Evolutionary conservation across 1,140 invertebrate genomes (phyloP).

Genomic region (Condylostylus longicornis): DNA sequence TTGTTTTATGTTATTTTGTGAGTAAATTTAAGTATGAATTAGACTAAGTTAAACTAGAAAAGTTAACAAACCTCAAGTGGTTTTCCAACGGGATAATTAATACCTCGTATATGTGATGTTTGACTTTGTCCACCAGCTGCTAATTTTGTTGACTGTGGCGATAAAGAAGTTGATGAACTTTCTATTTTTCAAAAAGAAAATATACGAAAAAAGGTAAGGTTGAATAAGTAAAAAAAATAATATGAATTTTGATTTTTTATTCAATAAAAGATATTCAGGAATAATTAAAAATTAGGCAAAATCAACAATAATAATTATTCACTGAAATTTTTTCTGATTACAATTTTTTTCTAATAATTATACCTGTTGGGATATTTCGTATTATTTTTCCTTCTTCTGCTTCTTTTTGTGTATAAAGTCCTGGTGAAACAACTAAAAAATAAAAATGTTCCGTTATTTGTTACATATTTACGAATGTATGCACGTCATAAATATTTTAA

Average conservation of each 20-base stretch:
- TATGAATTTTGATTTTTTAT: neutral
- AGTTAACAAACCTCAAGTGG: slow-evolving; percentile 51
- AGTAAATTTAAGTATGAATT: no score
- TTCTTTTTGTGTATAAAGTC: slow-evolving; percentile 17
- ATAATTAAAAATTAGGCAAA: no score
- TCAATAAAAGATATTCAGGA: no score
- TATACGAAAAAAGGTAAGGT: no score
- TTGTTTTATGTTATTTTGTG: no score
- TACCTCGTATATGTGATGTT: slow-evolving; percentile 8
- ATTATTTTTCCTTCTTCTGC: slow-evolving; percentile 39
- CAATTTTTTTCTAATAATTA: neutral
- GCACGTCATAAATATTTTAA: neutral
- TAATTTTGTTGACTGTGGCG: slow-evolving; percentile 1
- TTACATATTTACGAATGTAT: neutral
- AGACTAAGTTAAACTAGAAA: neutral
- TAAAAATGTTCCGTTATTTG: slow-evolving; percentile 1
- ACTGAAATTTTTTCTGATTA: no score
- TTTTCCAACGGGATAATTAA: slow-evolving; percentile 63
- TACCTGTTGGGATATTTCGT: slow-evolving; percentile 8
- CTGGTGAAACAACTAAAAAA: slow-evolving; percentile 13
- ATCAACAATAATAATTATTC: no score
- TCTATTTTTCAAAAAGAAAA: neutral
- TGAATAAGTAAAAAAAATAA: neutral
- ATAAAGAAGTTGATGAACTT: neutral
- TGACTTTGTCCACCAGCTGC: neutral